phyloP scores from a whole-genome alignment of 2,797 vertebrate species.

The Amblyopsis hoosieri region DNA sequence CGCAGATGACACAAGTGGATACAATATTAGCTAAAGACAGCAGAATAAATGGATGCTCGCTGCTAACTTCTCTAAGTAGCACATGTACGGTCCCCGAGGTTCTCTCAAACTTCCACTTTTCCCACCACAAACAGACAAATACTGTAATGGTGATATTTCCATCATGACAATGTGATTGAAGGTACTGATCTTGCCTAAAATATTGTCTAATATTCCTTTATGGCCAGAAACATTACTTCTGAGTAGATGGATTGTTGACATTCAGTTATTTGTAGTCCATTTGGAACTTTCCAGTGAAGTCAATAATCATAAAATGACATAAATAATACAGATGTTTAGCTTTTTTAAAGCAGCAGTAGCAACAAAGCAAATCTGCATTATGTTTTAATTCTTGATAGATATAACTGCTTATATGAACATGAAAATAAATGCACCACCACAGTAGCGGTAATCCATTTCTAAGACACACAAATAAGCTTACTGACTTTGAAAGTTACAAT shows the following conservation, averaged over 20 bases:
- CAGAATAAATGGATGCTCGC: constrained; percentile 75
- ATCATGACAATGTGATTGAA: constrained; percentile 58
- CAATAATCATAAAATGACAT: too few species aligned
- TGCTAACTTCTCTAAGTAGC: constrained; percentile 55
- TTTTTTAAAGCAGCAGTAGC: too few species aligned
- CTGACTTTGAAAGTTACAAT: neutral
- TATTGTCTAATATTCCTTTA: too few species aligned
- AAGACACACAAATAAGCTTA: neutral
- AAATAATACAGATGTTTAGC: too few species aligned
- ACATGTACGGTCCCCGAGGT: constrained; percentile 41
- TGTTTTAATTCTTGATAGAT: too few species aligned
- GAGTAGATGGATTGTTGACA: too few species aligned
- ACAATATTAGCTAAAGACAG: constrained; percentile 55
- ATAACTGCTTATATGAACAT: too few species aligned
- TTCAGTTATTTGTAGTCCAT: too few species aligned
- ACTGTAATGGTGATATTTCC: neutral
- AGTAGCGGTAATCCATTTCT: neutral
- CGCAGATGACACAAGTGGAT: constrained; percentile 65
- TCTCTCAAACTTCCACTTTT: constrained; percentile 58
- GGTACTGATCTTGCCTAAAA: too few species aligned
- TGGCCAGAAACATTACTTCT: too few species aligned
- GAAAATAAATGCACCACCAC: neutral
- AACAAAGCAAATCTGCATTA: too few species aligned
- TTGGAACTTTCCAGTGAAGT: too few species aligned
- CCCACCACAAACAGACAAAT: constrained; percentile 67